Conservation (phyloP, 2,888 invertebrate species). For the Catocala sponsa region DNA sequence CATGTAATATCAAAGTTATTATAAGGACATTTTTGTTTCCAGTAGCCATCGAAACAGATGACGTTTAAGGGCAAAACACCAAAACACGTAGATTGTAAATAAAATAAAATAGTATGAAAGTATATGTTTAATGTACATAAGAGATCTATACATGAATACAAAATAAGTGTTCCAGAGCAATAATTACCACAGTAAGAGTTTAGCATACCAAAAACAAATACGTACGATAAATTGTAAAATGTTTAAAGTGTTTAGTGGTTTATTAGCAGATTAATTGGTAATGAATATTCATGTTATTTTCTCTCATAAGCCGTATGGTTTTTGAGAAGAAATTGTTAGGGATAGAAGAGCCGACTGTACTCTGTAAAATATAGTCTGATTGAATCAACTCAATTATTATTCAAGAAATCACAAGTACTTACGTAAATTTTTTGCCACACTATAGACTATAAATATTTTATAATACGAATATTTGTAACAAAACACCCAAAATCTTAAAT, state of each 20-base stretch:
- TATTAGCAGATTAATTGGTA: slow-evolving; percentile 7
- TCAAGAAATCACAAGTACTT: too few species aligned
- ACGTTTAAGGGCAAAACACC: not conserved
- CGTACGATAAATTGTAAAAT: not conserved
- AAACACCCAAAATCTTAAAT: too few species aligned
- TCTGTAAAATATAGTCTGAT: too few species aligned
- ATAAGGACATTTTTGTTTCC: not conserved
- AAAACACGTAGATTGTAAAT: slow-evolving; percentile 3
- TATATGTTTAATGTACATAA: slow-evolving; percentile 2
- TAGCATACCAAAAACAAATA: slow-evolving; percentile 2
- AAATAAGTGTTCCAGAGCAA: slow-evolving; percentile 1
- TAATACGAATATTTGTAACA: too few species aligned
- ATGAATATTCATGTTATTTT: not conserved
- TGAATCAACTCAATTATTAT: too few species aligned
- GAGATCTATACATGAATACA: slow-evolving; percentile 1
- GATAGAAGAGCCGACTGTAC: too few species aligned
- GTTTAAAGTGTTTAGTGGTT: not conserved
- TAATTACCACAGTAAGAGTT: not conserved
- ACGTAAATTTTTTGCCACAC: too few species aligned
- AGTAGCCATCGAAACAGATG: not conserved
- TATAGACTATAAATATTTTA: too few species aligned
- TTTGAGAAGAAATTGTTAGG: too few species aligned
- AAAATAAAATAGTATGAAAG: not conserved
- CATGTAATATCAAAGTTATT: not conserved
- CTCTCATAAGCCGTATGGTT: not conserved